These are phyloP conservation scores for Arenaria interpres DNA, from an alignment of 2,113 vertebrate species.

Conservation along the genomic window DNA sequence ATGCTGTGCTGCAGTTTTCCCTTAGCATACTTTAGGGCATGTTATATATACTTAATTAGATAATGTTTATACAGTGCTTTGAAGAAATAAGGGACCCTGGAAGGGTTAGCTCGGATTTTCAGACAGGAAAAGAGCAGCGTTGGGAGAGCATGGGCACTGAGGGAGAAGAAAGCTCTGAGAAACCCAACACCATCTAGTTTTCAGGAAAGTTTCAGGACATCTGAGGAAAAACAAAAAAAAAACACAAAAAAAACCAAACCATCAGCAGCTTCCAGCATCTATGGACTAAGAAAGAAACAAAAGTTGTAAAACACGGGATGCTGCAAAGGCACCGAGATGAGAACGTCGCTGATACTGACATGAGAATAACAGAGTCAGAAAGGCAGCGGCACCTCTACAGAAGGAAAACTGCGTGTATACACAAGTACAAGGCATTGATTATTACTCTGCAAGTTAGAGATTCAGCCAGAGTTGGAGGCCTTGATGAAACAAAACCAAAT, in stretches of 20 bases:
- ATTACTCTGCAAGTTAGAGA: background rate
- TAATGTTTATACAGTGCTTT: constrained; percentile 63
- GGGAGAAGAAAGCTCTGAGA: background rate
- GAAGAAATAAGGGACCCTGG: constrained; percentile 14
- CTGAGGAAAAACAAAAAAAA: background rate
- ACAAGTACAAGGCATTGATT: background rate
- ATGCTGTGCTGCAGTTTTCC: background rate
- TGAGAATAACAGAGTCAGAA: background rate
- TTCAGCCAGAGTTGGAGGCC: background rate
- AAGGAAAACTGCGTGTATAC: background rate
- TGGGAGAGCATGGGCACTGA: background rate
- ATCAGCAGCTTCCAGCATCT: background rate
- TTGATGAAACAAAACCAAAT: background rate
- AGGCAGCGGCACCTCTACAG: background rate
- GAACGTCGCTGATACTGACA: background rate
- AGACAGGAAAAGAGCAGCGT: background rate
- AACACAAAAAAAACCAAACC: background rate
- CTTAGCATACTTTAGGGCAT: constrained; percentile 36
- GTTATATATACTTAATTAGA: constrained; percentile 64
- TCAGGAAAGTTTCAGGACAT: background rate
- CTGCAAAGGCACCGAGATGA: background rate
- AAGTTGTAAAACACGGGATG: background rate
- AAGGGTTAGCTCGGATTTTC: background rate
- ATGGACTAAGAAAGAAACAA: background rate
- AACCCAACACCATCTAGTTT: background rate